Evolutionary conservation across 2,888 invertebrate species (phyloP).

Genomic region (Dugesia japonica): DNA sequence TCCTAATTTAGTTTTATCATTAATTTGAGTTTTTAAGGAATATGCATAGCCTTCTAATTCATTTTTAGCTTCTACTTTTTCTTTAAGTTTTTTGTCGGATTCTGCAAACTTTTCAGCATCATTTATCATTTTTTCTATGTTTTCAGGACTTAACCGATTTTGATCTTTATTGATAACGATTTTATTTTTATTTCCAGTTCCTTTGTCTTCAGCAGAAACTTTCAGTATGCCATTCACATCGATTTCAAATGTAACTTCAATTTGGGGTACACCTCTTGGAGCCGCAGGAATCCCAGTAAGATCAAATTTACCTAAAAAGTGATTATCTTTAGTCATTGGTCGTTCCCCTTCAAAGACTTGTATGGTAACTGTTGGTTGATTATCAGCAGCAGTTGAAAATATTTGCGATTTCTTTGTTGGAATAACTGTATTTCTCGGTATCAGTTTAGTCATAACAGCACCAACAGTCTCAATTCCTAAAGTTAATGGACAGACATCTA

Average conservation of each 20-base stretch:
- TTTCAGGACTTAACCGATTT: constrained; percentile 87
- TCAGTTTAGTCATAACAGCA: constrained; percentile 78
- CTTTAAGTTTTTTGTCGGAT: constrained; percentile 70
- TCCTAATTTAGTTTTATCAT: constrained; percentile 88
- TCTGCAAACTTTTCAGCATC: constrained; percentile 97
- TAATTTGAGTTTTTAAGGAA: constrained; percentile 84
- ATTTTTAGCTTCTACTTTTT: constrained; percentile 82
- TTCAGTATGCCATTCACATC: constrained; percentile 39
- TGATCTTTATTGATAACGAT: constrained; percentile 97
- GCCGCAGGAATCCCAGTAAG: constrained; percentile 77
- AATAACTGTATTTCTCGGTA: constrained; percentile 88
- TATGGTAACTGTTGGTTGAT: constrained; percentile 53
- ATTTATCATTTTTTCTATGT: constrained; percentile 94
- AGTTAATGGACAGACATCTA: constrained; percentile 92
- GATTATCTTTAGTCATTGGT: constrained; percentile 98
- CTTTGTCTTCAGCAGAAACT: constrained; percentile 94
- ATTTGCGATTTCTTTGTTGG: constrained; percentile 97
- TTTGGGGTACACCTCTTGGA: constrained; percentile 50
- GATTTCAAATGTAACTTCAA: constrained; percentile 39
- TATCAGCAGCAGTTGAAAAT: constrained; percentile 95
- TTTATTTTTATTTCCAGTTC: constrained; percentile 92
- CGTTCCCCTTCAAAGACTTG: constrained; percentile 79
- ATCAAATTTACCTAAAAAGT: constrained; percentile 90
- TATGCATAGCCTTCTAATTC: constrained; percentile 84
- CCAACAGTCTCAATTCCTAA: constrained; percentile 87